These are phyloP conservation scores for Tyrophagus putrescentiae DNA, from an alignment of 1,140 invertebrate genomes.

Conservation along the genomic window DNA sequence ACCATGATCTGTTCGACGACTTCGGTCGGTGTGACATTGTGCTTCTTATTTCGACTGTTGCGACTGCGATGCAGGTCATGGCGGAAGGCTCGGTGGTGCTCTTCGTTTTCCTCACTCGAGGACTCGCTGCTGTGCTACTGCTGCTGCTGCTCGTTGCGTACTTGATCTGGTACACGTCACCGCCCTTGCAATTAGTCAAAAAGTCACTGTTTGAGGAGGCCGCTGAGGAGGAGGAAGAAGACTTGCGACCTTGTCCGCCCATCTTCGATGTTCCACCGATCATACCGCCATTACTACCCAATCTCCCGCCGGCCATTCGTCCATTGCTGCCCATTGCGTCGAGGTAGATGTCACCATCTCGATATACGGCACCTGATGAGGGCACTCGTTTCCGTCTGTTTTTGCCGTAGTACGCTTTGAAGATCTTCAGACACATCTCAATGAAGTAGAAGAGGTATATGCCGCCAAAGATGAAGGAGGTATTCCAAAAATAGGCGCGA, in stretches of 20 bases:
- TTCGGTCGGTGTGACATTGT: no score
- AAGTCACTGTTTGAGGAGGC: not conserved
- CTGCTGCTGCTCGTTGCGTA: not conserved
- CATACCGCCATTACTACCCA: no score
- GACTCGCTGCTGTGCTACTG: no score
- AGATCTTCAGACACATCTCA: slow-evolving; percentile 21
- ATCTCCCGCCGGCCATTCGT: no score
- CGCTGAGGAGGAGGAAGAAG: not conserved
- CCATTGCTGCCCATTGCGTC: no score
- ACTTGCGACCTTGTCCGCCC: no score
- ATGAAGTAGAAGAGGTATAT: slow-evolving; percentile 24
- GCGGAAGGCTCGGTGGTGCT: no score
- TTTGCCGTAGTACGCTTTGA: not conserved
- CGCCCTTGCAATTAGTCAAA: not conserved
- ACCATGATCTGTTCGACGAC: no score
- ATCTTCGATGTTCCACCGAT: no score
- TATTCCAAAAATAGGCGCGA: slow-evolving; percentile 23
- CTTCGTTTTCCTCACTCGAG: no score
- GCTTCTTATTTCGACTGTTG: no score
- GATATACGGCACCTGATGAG: not conserved
- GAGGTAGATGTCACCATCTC: not conserved
- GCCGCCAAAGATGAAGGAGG: slow-evolving; percentile 24
- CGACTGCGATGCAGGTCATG: no score
- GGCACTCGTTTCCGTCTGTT: slow-evolving; percentile 16
- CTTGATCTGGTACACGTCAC: not conserved